Evolutionary conservation across 2,888 invertebrate genomes (phyloP), one percentile per base, ranked within the genome.

Genomic region (Linyphia triangularis): DNA sequence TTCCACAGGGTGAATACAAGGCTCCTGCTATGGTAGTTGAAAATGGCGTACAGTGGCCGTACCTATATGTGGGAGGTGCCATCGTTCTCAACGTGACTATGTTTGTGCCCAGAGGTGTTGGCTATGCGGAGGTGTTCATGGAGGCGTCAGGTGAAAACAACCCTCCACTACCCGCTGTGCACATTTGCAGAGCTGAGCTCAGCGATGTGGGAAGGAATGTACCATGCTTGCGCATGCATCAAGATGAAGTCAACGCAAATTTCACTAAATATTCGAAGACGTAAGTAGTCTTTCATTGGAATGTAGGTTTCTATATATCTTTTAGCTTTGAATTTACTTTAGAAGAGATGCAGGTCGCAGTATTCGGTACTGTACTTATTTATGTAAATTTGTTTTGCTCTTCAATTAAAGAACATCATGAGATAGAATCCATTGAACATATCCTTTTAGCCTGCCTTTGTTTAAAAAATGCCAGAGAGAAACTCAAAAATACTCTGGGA

Each of bases 1-100:
- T 57, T 26, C 30, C 16, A 2, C 26, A 89, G 89, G 51, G 30
- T 13, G 84, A 81, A 10, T 79, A 79, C n/a, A 28, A 59, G 63
- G 85, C 86, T 16, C 90, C 90, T 0, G 79, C 79, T 9, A 73
- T 91, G 72, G 69, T 73, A 6, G 82, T 90, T 1, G 84, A 90
- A 51, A 90, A 90, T 59, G 90, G 90, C 1, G 91, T 90, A 7
- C 57, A 69, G 4, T 91, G 91, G 91, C 67, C 83, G 4, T 83
- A 90, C 24, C 22, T 91, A 30, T 89, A 90, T 43, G 69, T 90
- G 0, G 90, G 90, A 33, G 91, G 91, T 19, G 90, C 90, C 1
- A 70, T 90, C 9, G 90, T 89, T 9, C 70, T 90, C n/a, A 89
- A 90, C 73, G 63, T 91, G n/a, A 84, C 89, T 13, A 88, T 91